Base-by-base conservation (phyloP, 2,797 vertebrate genomes). In the Helarctos malayanus region DNA sequence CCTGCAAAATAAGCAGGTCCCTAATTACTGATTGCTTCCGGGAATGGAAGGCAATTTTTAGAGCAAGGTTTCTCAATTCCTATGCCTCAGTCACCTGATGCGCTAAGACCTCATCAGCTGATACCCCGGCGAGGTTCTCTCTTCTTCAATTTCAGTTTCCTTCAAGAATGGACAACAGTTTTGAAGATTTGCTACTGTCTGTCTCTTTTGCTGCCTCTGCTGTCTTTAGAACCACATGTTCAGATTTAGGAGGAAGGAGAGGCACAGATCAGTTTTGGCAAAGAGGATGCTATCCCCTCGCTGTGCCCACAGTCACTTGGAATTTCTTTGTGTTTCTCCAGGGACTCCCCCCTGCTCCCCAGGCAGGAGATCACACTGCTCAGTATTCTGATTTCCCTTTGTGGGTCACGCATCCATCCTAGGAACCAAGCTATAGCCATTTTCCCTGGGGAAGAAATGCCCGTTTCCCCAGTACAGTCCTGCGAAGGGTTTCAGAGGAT, bases 401-500 rank as follows among this genome's bases (percentile, higher is more conserved):
- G 35, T 6, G 63, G 85, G 80, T 38, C 52, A 13, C 41, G 73
- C 41, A 38, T 4, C 16, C 3, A 8, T 25, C 75, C 38, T 5
- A 15, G 83, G 95, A 82, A 76, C 78, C n/a, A 27, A 63, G 35
- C 38, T 10, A 12, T 0, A 13, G 21, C 11, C 27, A 21, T 56
- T 61, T 63, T 79, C 69, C 76, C 54, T 16, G 49, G 71, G 21
- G 35, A 56, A 13, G 25, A 85, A 56, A 49, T 15, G 19, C 13
- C 25, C 1, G 7, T 3, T 27, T n/a, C 38, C 52, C 63, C 16
- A 21, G 25, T 2, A 19, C 19, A 38, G 2, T 32, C 11, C 29
- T 12, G 8, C 0, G 11, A 2, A 1, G 11, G 47, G 18, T 1
- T 32, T 38, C 29, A 21, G 61, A 25, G 32, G 49, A 35, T n/a